Conservation (phyloP, 2,888 invertebrate species). For the Drosophila kokeensis region DNA sequence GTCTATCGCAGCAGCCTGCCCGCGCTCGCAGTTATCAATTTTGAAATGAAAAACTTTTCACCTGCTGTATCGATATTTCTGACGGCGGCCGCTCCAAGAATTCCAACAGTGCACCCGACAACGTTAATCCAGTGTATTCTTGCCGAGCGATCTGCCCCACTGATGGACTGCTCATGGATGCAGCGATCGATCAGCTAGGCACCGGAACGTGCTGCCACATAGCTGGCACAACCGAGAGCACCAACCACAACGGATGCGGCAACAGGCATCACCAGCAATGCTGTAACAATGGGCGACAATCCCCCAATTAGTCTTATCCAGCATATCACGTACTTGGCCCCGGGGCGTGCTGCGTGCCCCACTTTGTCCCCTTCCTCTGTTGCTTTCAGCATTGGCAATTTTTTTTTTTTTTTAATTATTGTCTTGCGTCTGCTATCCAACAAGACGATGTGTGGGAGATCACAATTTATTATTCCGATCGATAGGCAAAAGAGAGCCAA, state of each 20-base stretch:
- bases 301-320: constrained; percentile 70
- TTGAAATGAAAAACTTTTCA: constrained; percentile 27
- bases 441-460: background rate
- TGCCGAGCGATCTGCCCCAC: constrained; percentile 70
- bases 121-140: constrained; percentile 79
- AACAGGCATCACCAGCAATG: constrained; percentile 55
- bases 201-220: constrained; percentile 72
- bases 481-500: background rate
- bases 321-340: constrained; percentile 34
- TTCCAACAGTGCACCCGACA: constrained; percentile 65
- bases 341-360: constrained; percentile 27
- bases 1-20: background rate
- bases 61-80: constrained; percentile 75
- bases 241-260: constrained; percentile 70
- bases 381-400: constrained; percentile 21
- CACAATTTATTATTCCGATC: constrained; percentile 4
- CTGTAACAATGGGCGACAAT: constrained; percentile 62
- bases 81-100: constrained; percentile 80
- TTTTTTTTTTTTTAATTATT: background rate
- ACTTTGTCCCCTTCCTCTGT: background rate
- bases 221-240: constrained; percentile 65
- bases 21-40: background rate
- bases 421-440: background rate
- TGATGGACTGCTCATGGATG: constrained; percentile 81
- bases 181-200: constrained; percentile 70